Base-by-base conservation (phyloP, 2,113 vertebrate genomes). In the Takifugu flavidus region DNA sequence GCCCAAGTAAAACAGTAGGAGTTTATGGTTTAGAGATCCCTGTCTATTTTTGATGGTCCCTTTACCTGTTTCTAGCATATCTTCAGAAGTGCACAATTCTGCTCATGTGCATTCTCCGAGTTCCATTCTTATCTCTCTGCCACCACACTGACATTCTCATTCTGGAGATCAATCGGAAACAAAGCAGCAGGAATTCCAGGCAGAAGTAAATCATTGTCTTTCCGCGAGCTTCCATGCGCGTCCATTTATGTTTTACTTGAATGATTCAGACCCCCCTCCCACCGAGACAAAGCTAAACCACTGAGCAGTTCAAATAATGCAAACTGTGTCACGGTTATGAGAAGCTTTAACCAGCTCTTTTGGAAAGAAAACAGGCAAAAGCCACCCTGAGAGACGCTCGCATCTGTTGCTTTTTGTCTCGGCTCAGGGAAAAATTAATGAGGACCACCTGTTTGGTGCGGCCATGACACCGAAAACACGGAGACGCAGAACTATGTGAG, bases 81-180 rank as follows among this genome's bases (percentile, higher is more conserved):
- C 56, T 63, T 68, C 55, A 31, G 59, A 61, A 14, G 46, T 53
- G 53, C 47, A 65, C 20, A 13, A 50, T 42, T 15, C 2, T 62
- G 70, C 60, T 31, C 25, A 55, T 42, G 20, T 20, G 31, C 84
- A 87, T 87, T 85, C 80, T 73, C 75, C 71, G 75, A 75, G 74
- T 83, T 65, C 76, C 82, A 54, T 76, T 86, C 80, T 67, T 87
- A 88, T 88, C 85, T 84, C 61, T 57, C 75, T 74, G n/a, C 15
- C 52, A 15, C 4, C 25, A 58, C 70, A 72, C 62, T 64, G 60
- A 53, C 82, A 79, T 85, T 88, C 73, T 72, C 75, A 58, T 86
- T 53, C 25, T 53, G 62, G 60, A 64, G 76, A 81, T 82, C 74
- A 67, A 57, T 68, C 29, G 4, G 67, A 72, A 67, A 59, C 53